Evolutionary conservation across 2,888 invertebrate genomes (phyloP).

Genomic region (Nephrotoma flavescens): DNA sequence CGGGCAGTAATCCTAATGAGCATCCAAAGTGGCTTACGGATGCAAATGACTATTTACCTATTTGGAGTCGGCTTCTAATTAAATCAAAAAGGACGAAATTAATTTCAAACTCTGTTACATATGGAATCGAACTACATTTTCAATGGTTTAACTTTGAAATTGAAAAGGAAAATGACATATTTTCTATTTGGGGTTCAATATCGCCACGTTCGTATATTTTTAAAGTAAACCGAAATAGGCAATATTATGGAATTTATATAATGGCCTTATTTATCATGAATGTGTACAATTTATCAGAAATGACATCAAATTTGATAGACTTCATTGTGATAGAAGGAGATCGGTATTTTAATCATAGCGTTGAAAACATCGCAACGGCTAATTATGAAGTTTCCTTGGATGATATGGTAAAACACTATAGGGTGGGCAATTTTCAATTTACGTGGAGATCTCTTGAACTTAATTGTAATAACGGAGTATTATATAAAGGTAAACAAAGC

Average conservation of each 20-base stretch:
- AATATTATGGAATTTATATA: conserved; percentile 44
- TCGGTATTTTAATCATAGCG: conserved; percentile 38
- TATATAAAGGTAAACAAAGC: background rate
- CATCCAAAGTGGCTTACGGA: background rate
- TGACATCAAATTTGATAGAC: conserved; percentile 46
- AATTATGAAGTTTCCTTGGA: conserved; percentile 43
- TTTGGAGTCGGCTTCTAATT: conserved; percentile 24
- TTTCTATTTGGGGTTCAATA: conserved; percentile 49
- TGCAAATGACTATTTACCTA: conserved; percentile 16
- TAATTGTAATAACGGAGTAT: background rate
- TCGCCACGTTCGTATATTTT: conserved; percentile 46
- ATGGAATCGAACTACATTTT: conserved; percentile 10
- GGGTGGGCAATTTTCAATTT: conserved; percentile 42
- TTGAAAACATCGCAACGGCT: conserved; percentile 30
- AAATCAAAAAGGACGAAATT: conserved; percentile 21
- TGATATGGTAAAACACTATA: conserved; percentile 39
- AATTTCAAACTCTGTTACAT: conserved; percentile 19
- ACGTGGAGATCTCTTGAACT: background rate
- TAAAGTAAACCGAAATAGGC: conserved; percentile 40
- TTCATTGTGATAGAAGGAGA: conserved; percentile 44
- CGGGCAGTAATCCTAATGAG: background rate
- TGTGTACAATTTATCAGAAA: conserved; percentile 43
- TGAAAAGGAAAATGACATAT: conserved; percentile 50
- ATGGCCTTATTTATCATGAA: conserved; percentile 42
- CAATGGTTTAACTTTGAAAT: conserved; percentile 52